Evolutionary conservation across 2,888 invertebrate species (phyloP), one percentile per base, ranked within the genome.

Genomic region (Chorisops tibialis): DNA sequence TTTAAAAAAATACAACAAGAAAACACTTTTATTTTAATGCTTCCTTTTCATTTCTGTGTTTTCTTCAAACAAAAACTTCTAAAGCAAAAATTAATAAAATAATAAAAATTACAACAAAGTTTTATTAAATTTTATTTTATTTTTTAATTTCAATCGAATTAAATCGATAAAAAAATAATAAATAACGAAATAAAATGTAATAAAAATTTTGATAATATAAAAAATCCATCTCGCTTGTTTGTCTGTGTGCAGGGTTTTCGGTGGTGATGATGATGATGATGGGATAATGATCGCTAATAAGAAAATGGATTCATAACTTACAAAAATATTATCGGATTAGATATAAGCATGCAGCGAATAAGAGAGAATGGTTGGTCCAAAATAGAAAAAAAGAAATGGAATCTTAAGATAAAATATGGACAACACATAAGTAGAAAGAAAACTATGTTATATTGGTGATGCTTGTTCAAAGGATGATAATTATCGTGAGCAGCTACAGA

Each of bases 191-290:
- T 18, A 56, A 56, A 43, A 43, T n/a, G 16, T 21, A 54, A 14
- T 54, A 43, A 49, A 49, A 35, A 21, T 30, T 67, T 67, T 66
- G 67, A 66, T 70, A 68, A 51, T 43, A 51, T 45, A 67, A 67
- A 67, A 69, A 68, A 70, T 68, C 70, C 73, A 75, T 78, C 76
- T 80, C 80, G 81, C 78, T 81, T 81, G 81, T 80, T 80, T 82
- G 81, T 81, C 81, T 82, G 82, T 82, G 81, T 81, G 81, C 81
- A 82, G 81, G 81, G 79, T 78, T 79, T 79, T 79, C 71, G 59
- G 59, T 61, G 70, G 70, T 63, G 75, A 73, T 74, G 74, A 67
- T 71, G 72, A 70, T 72, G 71, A 68, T 58, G 47, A 63, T 39
- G 49, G 51, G 61, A 58, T 61, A 56, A 38, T 30, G 51, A 48